A percentile compares a stretch with the other conserved stretches of the same genome.
These are phyloP conservation scores for Anolis sagrei DNA, from an alignment of 2,113 vertebrate genomes.

Conservation along the genomic window DNA sequence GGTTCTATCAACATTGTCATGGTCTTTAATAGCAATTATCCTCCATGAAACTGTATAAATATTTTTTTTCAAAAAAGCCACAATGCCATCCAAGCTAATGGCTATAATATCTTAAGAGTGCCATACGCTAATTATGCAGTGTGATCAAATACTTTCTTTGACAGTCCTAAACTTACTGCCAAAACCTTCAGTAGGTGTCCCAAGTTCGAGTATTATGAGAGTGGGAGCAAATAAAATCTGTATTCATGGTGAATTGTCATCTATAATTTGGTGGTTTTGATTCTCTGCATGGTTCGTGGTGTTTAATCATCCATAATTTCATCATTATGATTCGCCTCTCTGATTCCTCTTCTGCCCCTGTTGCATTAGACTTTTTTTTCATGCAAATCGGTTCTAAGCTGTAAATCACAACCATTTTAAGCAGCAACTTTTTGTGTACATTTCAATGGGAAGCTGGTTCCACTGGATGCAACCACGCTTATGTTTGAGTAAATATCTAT, in stretches of 20 bases:
- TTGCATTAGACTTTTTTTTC: not conserved
- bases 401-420: not conserved
- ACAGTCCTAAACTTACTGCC: not conserved
- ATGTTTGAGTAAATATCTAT: not conserved
- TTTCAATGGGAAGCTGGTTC: not conserved
- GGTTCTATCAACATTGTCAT: not conserved
- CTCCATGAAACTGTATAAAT: not conserved
- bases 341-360: not conserved
- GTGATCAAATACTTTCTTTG: not conserved
- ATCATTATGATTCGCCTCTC: not conserved
- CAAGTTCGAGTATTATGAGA: not conserved
- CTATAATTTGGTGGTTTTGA: no score
- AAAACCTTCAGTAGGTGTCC: not conserved
- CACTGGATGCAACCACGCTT: not conserved
- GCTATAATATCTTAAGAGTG: not conserved
- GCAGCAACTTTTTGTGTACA: not conserved
- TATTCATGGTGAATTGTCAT: not conserved
- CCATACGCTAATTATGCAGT: not conserved
- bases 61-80: not conserved
- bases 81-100: not conserved
- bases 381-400: not conserved
- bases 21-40: not conserved
- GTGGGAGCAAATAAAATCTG: not conserved
- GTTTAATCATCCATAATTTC: not conserved
- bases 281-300: no score